phyloP scores from a whole-genome alignment of 1,140 invertebrate genomes.

The Ostrea denselamellosa region DNA sequence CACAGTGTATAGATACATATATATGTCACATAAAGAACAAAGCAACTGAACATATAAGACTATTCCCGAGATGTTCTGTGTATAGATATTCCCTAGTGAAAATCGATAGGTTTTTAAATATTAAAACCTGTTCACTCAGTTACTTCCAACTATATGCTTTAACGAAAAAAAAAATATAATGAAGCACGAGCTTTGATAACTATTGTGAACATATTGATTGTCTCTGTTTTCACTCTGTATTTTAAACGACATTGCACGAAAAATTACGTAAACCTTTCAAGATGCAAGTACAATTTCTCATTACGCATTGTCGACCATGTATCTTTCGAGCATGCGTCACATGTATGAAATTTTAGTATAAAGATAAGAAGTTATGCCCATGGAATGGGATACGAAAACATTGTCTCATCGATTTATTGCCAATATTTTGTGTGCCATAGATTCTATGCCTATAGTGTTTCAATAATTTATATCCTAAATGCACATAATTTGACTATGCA shows the following conservation, averaged over 20 bases:
- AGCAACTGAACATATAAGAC: neutral
- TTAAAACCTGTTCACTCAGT: slow-evolving; percentile 13
- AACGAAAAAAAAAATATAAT: neutral
- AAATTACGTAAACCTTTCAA: neutral
- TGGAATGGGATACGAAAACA: neutral
- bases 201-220: neutral
- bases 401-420: neutral
- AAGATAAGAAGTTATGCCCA: neutral
- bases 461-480: neutral
- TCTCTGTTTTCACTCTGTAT: neutral
- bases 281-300: slow-evolving; percentile 1
- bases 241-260: neutral
- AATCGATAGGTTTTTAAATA: slow-evolving; percentile 33
- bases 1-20: neutral
- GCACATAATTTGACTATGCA: neutral
- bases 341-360: neutral
- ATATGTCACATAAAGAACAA: neutral
- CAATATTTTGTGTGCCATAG: neutral
- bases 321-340: neutral
- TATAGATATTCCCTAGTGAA: neutral
- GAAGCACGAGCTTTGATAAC: neutral
- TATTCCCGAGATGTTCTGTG: neutral
- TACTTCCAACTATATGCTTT: neutral
- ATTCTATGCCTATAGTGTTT: neutral
- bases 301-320: neutral